These are phyloP conservation scores for Drosophila nr. medialis DNA, from an alignment of 2,888 invertebrate genomes.

Conservation along the genomic window DNA sequence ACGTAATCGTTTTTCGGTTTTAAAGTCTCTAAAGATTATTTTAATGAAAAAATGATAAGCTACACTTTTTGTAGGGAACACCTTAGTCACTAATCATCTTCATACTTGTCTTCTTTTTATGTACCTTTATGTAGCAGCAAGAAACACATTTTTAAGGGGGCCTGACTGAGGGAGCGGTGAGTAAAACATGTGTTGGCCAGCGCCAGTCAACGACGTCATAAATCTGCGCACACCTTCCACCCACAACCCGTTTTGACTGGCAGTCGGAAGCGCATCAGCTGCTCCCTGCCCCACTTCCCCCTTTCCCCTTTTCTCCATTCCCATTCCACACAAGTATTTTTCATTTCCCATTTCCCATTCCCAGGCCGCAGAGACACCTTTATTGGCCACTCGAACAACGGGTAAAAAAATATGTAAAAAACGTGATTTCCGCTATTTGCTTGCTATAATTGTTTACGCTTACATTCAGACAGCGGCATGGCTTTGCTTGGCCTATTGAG, in stretches of 20 bases:
- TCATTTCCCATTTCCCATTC: background rate
- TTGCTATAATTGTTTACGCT: slow-evolving; percentile 65
- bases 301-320: background rate
- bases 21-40: background rate
- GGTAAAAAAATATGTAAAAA: slow-evolving; percentile 49
- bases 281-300: slow-evolving; percentile 1
- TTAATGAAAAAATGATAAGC: background rate
- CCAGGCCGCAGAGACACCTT: slow-evolving; percentile 34
- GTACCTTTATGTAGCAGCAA: slow-evolving; percentile 1
- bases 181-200: slow-evolving; percentile 65
- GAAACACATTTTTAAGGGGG: background rate
- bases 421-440: slow-evolving; percentile 75
- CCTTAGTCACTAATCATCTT: background rate
- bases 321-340: slow-evolving; percentile 5
- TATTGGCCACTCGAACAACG: slow-evolving; percentile 59
- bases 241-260: slow-evolving; percentile 30
- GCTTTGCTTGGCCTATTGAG: background rate
- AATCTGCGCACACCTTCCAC: slow-evolving; percentile 68
- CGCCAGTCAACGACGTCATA: slow-evolving; percentile 62
- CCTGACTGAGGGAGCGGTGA: background rate
- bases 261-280: slow-evolving; percentile 51
- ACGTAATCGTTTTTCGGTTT: too few relatives aligned
- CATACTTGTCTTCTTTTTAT: background rate
- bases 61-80: slow-evolving; percentile 8
- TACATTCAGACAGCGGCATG: slow-evolving; percentile 16